Evolutionary conservation across 2,888 invertebrate species (phyloP).

Genomic region (Mythimna albipuncta): DNA sequence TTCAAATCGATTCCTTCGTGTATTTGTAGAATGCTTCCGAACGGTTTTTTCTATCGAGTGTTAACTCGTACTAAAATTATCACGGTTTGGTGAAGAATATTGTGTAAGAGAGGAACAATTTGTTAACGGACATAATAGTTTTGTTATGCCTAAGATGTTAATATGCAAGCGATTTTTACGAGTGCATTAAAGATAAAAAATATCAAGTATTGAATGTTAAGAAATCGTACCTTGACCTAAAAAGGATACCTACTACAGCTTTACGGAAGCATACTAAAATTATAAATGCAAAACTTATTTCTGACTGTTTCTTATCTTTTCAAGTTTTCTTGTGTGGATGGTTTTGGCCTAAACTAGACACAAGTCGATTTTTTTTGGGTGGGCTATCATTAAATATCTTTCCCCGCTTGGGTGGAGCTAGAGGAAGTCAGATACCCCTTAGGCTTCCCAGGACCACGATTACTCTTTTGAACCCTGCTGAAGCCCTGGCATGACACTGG

Average conservation of each 20-base stretch:
- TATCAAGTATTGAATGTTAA: constrained; percentile 16
- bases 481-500: too few species aligned
- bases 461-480: too few species aligned
- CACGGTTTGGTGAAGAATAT: constrained; percentile 29
- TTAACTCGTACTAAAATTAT: constrained; percentile 49
- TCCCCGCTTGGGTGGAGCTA: too few species aligned
- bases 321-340: too few species aligned
- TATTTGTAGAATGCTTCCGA: constrained; percentile 55
- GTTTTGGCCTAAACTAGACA: too few species aligned
- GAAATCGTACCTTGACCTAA: constrained; percentile 14
- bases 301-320: too few species aligned
- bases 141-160: constrained; percentile 10
- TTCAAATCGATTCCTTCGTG: constrained; percentile 25
- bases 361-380: too few species aligned
- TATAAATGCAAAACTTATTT: too few species aligned
- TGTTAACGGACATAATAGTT: constrained; percentile 20
- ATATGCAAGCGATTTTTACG: constrained; percentile 15
- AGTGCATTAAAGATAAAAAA: constrained; percentile 25
- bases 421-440: too few species aligned
- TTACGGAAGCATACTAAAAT: constrained; percentile 6
- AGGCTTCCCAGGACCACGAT: too few species aligned
- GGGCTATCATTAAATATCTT: too few species aligned
- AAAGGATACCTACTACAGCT: neutral
- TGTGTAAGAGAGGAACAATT: constrained; percentile 36
- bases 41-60: constrained; percentile 44